Evolutionary conservation across 2,113 vertebrate genomes (phyloP).

Genomic region (Brachypteracias leptosomus): DNA sequence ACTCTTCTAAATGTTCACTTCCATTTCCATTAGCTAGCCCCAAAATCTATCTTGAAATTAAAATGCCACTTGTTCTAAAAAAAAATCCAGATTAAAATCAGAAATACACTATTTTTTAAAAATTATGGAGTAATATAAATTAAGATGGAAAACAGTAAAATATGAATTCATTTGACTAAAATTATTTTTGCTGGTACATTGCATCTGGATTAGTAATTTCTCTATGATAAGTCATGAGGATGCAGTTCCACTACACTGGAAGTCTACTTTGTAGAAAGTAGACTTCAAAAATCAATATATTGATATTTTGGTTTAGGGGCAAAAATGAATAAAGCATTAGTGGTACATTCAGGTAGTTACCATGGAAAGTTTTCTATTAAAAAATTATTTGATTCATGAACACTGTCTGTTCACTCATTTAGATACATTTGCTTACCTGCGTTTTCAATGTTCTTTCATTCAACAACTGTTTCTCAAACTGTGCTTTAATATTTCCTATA

Average conservation of each 20-base stretch:
- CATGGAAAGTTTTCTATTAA: not conserved
- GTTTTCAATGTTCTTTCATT: constrained; percentile 95
- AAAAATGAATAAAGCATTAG: not conserved
- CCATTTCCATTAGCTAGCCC: not conserved
- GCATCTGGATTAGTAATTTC: not conserved
- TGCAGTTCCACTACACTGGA: not conserved
- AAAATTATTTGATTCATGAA: not conserved
- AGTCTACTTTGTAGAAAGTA: not conserved
- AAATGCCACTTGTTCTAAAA: not conserved
- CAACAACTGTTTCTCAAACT: constrained; percentile 92
- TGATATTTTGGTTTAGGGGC: not conserved
- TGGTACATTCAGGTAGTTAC: not conserved
- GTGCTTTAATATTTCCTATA: constrained; percentile 82
- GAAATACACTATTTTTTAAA: not conserved
- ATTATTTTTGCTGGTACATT: not conserved
- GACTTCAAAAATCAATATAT: fast-evolving
- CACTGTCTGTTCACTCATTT: not conserved
- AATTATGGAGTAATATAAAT: not conserved
- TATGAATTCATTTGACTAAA: not conserved
- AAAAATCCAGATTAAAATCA: not conserved
- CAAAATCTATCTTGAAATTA: not conserved
- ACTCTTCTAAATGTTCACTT: not conserved
- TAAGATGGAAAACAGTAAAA: not conserved
- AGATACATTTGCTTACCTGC: constrained; percentile 75
- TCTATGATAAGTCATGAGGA: not conserved